A percentile compares a stretch with the other conserved stretches of the same genome.
Conservation (phyloP, 2,888 invertebrate species). For the Drosophila diplacantha region DNA sequence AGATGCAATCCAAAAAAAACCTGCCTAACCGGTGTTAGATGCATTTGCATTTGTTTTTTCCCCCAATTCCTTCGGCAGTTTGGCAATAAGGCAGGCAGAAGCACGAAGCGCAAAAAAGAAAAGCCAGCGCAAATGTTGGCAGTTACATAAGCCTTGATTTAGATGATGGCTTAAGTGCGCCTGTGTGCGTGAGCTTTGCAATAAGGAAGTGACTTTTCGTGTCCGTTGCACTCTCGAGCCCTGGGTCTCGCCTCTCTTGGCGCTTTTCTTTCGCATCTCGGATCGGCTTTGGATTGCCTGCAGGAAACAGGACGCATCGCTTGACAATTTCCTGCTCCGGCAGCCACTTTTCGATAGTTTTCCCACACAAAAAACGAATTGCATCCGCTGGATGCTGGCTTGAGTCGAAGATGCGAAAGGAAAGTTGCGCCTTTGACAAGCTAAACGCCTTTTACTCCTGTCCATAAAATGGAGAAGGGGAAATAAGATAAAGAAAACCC, state of each 20-base stretch:
- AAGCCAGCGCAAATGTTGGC: slow-evolving; percentile 49
- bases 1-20: slow-evolving; percentile 47
- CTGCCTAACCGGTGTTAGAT: slow-evolving; percentile 72
- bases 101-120: slow-evolving; percentile 45
- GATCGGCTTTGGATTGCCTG: slow-evolving; percentile 47
- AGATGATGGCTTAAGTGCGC: slow-evolving; percentile 62
- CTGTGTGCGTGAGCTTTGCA: slow-evolving; percentile 53
- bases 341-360: slow-evolving; percentile 25
- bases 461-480: not conserved
- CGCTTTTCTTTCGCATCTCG: slow-evolving; percentile 9
- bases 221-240: slow-evolving; percentile 43
- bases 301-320: slow-evolving; percentile 63
- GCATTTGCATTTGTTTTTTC: slow-evolving; percentile 64
- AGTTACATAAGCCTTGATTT: slow-evolving; percentile 72
- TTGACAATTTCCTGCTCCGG: slow-evolving; percentile 53
- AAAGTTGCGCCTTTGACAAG: slow-evolving; percentile 19
- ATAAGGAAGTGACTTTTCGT: slow-evolving; percentile 71
- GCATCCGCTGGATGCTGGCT: slow-evolving; percentile 43
- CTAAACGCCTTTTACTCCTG: slow-evolving; percentile 8
- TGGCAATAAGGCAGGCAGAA: slow-evolving; percentile 23
- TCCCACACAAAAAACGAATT: slow-evolving; percentile 31
- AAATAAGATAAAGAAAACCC: not conserved
- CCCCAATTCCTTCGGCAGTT: slow-evolving; percentile 32
- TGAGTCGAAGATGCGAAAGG: slow-evolving; percentile 14
- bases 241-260: slow-evolving; percentile 1